phyloP scores from a whole-genome alignment of 2,888 invertebrate species.

The Heteropelma amictum region DNA sequence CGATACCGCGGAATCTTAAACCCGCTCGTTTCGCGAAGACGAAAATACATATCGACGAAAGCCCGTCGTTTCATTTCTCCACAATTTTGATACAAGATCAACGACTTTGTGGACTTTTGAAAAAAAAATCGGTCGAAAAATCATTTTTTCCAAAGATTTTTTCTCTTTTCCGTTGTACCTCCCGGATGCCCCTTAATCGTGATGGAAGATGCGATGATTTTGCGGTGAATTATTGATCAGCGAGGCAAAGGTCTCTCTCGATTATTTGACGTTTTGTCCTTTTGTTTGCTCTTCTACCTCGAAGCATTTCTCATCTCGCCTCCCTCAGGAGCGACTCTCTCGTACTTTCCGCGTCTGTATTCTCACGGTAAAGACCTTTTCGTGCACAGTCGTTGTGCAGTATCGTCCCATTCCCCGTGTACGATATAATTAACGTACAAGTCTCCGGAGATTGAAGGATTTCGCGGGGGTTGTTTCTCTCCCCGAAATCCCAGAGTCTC shows the following conservation, averaged over 20 bases:
- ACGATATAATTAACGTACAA: conserved; percentile 71
- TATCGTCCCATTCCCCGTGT: conserved; percentile 25
- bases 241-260: no score
- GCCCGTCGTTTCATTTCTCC: no score
- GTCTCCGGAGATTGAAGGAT: conserved; percentile 70
- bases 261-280: conserved; percentile 39
- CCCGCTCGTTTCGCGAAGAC: no score
- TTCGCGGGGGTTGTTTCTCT: conserved; percentile 48
- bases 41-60: no score
- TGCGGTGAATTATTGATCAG: conserved; percentile 18
- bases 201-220: no score
- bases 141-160: no score
- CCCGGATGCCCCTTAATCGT: no score
- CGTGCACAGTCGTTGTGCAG: background rate
- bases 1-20: no score
- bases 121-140: no score
- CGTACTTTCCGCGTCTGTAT: background rate
- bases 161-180: no score
- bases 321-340: conserved; percentile 8
- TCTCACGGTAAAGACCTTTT: background rate
- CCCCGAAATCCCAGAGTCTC: conserved; percentile 8
- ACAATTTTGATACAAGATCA: no score
- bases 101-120: no score
- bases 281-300: conserved; percentile 1
- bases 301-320: conserved; percentile 1